Conservation (phyloP, 2,113 vertebrate species). For the Empidonax alnorum region DNA sequence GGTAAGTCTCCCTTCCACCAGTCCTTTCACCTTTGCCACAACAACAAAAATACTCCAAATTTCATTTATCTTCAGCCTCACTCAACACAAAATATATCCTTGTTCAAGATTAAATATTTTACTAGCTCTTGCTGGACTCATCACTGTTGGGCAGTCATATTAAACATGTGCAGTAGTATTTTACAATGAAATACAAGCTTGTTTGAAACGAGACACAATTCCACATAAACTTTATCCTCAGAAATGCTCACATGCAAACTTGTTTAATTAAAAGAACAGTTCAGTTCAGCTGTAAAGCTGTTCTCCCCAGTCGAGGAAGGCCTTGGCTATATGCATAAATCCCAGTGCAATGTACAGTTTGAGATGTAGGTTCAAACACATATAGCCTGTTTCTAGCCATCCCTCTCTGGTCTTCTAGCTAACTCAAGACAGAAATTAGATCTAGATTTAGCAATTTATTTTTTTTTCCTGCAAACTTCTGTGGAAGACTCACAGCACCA, state of each 20-base stretch:
- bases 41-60: not conserved
- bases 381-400: not conserved
- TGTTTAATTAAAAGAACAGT: not conserved
- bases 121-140: not conserved
- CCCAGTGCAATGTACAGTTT: accelerated
- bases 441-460: not conserved
- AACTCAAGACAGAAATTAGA: not conserved
- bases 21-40: not conserved
- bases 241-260: not conserved
- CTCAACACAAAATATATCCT: not conserved
- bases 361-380: not conserved
- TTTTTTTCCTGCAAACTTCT: not conserved
- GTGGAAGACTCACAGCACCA: not conserved
- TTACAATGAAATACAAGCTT: not conserved
- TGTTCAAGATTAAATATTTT: not conserved
- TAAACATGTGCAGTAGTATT: not conserved
- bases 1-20: not conserved
- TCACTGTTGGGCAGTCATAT: not conserved
- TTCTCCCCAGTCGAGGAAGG: not conserved
- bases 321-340: not conserved
- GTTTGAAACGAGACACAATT: not conserved
- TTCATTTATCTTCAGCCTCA: not conserved
- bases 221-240: not conserved
- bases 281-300: not conserved
- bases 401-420: not conserved